Percentiles rank a stretch among this genome's conserved stretches.
Conservation (phyloP, 2,113 vertebrate species). For the Chiloscyllium plagiosum region DNA sequence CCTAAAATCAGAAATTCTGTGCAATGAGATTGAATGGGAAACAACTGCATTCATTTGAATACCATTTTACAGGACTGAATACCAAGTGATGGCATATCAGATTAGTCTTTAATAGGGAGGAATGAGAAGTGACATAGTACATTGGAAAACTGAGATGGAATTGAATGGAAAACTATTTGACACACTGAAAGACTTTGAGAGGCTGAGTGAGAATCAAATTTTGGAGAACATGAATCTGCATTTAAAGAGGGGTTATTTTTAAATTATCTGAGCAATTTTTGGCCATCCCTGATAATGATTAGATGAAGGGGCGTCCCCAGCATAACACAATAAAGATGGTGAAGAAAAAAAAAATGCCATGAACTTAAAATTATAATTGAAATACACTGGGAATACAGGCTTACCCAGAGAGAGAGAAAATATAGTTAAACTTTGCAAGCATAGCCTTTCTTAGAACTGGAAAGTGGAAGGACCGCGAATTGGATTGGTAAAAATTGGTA, state of each 20-base stretch:
- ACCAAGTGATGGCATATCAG: background rate
- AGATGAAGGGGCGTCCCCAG: background rate
- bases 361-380: background rate
- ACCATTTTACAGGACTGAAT: conserved; percentile 3
- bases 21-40: conserved; percentile 3
- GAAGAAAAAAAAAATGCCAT: background rate
- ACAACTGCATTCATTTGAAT: conserved; percentile 29
- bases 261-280: background rate
- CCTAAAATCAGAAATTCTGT: background rate
- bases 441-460: background rate
- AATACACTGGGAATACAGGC: background rate
- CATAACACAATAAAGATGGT: background rate
- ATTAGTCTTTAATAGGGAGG: background rate
- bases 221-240: background rate
- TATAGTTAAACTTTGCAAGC: background rate
- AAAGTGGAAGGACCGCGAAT: background rate
- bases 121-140: background rate
- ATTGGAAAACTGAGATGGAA: background rate
- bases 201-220: background rate
- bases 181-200: background rate
- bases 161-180: background rate
- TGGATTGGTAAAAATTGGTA: background rate
- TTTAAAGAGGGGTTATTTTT: background rate
- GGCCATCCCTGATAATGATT: background rate
- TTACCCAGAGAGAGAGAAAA: background rate